Conservation (phyloP, 2,797 vertebrate genomes). For the Glossophaga mutica region DNA sequence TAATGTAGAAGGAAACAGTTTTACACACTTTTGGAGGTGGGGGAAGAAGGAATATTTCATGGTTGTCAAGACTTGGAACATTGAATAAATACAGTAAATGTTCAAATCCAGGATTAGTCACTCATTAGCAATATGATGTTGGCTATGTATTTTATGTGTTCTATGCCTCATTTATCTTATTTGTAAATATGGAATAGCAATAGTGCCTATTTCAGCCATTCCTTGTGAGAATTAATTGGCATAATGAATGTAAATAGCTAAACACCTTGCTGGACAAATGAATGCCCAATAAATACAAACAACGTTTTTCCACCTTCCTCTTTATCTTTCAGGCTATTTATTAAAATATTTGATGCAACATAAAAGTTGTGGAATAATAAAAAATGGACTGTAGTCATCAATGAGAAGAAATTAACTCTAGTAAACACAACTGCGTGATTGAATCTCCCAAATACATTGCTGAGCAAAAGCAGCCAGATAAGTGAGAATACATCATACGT, state of each 20-base stretch:
- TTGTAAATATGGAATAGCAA: background rate
- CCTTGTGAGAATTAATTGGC: background rate
- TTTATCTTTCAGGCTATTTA: background rate
- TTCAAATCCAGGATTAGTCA: background rate
- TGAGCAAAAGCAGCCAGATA: background rate
- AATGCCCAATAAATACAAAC: background rate
- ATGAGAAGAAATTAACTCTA: background rate
- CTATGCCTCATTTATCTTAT: background rate
- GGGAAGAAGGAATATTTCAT: background rate
- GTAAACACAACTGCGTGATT: background rate
- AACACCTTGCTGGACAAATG: background rate
- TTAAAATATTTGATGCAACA: background rate
- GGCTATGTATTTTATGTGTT: background rate
- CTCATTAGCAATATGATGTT: background rate
- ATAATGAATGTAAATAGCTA: background rate
- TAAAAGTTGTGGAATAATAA: background rate
- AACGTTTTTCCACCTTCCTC: background rate
- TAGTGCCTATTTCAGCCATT: background rate
- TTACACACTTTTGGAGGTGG: background rate
- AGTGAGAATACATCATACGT: background rate
- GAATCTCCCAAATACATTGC: background rate
- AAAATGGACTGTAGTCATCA: background rate
- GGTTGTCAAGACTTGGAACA: background rate
- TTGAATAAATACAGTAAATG: background rate
- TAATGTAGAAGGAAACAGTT: background rate